Percentiles rank a stretch among this genome's conserved stretches.
Evolutionary conservation across 2,797 vertebrate species (phyloP).

Genomic region (Xiphorhynchus erythropygius): DNA sequence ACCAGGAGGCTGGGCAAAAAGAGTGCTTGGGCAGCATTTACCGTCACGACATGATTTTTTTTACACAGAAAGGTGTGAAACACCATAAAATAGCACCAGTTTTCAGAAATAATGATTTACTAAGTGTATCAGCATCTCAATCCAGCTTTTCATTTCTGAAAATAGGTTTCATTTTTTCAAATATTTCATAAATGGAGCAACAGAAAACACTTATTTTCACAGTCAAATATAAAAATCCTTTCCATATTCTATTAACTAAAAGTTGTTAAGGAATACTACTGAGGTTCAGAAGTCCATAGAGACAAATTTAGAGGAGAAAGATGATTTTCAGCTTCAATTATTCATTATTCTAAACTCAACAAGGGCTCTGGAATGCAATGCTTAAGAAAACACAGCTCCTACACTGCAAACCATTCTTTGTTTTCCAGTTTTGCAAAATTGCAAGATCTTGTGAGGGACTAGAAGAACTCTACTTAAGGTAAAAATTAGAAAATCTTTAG

Average conservation of each 20-base stretch:
- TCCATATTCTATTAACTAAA: neutral
- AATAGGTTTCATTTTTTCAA: neutral
- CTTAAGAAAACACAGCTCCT: neutral
- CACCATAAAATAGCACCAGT: neutral
- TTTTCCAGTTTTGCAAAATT: neutral
- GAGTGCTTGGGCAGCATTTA: neutral
- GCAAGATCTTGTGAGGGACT: neutral
- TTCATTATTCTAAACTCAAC: neutral
- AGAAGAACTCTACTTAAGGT: neutral
- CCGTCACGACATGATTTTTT: neutral
- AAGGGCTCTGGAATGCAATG: neutral
- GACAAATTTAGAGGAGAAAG: neutral
- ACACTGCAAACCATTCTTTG: neutral
- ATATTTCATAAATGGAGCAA: neutral
- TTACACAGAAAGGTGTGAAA: neutral
- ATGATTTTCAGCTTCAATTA: neutral
- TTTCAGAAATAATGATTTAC: neutral
- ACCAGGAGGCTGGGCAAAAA: fast-evolving
- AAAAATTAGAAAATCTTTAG: neutral
- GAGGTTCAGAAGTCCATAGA: neutral
- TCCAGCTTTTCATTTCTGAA: neutral
- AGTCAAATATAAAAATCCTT: neutral
- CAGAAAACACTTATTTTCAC: neutral
- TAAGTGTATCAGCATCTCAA: neutral
- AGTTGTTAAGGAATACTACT: neutral